These are phyloP conservation scores for Podarcis muralis DNA, from an alignment of 2,113 vertebrate species.

Conservation along the genomic window DNA sequence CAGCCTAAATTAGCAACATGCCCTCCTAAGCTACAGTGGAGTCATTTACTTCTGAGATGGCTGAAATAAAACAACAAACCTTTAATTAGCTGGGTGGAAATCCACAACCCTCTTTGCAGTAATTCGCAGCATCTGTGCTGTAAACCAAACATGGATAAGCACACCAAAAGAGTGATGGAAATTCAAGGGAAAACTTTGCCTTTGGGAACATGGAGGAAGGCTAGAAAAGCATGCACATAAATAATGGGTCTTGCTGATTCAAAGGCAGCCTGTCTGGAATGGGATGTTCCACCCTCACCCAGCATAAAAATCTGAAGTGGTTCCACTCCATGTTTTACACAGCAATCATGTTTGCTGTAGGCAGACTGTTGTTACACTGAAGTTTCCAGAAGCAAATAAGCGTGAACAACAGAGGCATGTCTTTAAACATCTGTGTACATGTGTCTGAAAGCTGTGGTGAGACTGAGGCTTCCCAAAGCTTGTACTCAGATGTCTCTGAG, in stretches of 20 bases:
- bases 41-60: slow-evolving; percentile 28
- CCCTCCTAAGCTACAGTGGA: not conserved
- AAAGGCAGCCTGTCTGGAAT: not conserved
- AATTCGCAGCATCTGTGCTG: slow-evolving; percentile 24
- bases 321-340: not conserved
- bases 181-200: not conserved
- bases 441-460: not conserved
- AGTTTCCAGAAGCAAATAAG: not conserved
- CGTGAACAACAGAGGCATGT: not conserved
- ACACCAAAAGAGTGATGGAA: rapidly evolving
- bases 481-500: not conserved
- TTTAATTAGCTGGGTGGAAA: slow-evolving; percentile 37
- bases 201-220: not conserved
- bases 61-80: slow-evolving; percentile 34
- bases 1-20: slow-evolving; percentile 43
- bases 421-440: not conserved
- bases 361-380: not conserved
- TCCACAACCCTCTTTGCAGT: slow-evolving; percentile 24
- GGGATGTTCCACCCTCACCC: slow-evolving; percentile 1
- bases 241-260: rapidly evolving
- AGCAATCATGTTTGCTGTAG: not conserved
- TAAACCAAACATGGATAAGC: not conserved
- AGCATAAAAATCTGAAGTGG: slow-evolving; percentile 16
- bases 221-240: not conserved
- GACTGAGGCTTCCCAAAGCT: not conserved